A percentile compares a stretch with the other conserved stretches of the same genome.
phyloP scores from a whole-genome alignment of 2,888 invertebrate genomes.

The Nemotelus pantherinus region DNA sequence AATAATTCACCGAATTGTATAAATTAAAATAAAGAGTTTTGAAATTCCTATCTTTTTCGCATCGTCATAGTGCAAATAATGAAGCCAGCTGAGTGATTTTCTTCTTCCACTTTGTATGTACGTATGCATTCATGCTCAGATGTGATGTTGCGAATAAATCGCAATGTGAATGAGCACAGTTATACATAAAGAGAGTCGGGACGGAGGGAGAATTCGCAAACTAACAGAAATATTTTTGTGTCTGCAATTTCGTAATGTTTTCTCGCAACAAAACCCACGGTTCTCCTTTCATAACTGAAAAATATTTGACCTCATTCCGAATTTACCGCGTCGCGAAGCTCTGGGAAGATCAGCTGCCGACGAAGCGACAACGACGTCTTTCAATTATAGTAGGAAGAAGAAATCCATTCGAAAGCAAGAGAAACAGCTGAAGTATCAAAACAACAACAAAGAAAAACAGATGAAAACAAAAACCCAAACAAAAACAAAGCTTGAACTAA shows the following conservation, averaged over 20 bases:
- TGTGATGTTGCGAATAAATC: neutral
- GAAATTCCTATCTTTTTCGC: slow-evolving; percentile 6
- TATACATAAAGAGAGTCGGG: neutral
- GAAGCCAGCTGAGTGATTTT: neutral
- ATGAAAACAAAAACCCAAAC: slow-evolving; percentile 11
- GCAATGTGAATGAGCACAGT: neutral
- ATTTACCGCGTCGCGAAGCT: slow-evolving; percentile 15
- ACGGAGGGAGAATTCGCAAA: slow-evolving; percentile 32
- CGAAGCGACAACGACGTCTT: neutral
- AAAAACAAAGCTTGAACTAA: neutral
- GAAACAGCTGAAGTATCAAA: slow-evolving; percentile 4
- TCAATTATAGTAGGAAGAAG: neutral
- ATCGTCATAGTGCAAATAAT: slow-evolving; percentile 19
- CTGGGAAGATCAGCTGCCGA: neutral
- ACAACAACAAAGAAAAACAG: slow-evolving; percentile 25
- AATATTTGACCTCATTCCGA: slow-evolving; percentile 40
- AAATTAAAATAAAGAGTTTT: slow-evolving; percentile 24
- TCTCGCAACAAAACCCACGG: slow-evolving; percentile 8
- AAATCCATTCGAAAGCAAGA: neutral
- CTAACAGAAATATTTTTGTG: slow-evolving; percentile 26
- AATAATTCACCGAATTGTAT: slow-evolving; percentile 28
- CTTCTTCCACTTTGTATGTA: slow-evolving; percentile 1
- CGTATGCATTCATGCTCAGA: neutral
- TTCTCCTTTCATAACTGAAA: slow-evolving; percentile 44
- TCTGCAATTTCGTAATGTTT: slow-evolving; percentile 30